Evolutionary conservation across 2,888 invertebrate species (phyloP).

Genomic region (Drosophila prostipennis): DNA sequence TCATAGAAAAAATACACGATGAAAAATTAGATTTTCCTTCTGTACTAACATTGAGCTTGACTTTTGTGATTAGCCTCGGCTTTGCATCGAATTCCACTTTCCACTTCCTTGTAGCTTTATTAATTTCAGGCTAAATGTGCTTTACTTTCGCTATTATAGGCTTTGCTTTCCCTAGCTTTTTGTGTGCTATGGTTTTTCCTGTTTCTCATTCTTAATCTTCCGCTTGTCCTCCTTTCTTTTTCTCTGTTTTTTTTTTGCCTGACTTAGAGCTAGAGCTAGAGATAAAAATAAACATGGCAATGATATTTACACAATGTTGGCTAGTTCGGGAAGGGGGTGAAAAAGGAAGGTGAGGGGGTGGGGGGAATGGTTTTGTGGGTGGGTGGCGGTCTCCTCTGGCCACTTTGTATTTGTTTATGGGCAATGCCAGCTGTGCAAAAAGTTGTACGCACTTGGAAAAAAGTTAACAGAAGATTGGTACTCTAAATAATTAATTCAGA

Average conservation of each 20-base stretch:
- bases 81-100: slow-evolving; percentile 32
- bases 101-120: slow-evolving; percentile 23
- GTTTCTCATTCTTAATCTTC: slow-evolving; percentile 7
- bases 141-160: slow-evolving; percentile 43
- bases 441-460: slow-evolving; percentile 51
- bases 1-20: slow-evolving; percentile 71
- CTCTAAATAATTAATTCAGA: no score
- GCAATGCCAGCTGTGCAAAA: slow-evolving; percentile 64
- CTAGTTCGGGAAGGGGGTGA: slow-evolving; percentile 43
- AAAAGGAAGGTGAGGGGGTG: no score
- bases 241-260: slow-evolving; percentile 5
- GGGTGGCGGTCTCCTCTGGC: slow-evolving; percentile 40
- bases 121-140: slow-evolving; percentile 49
- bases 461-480: not conserved
- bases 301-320: slow-evolving; percentile 76
- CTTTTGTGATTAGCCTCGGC: slow-evolving; percentile 17
- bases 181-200: slow-evolving; percentile 37
- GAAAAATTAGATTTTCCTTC: slow-evolving; percentile 40
- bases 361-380: slow-evolving; percentile 18
- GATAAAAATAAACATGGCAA: slow-evolving; percentile 75
- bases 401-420: slow-evolving; percentile 77
- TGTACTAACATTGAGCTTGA: slow-evolving; percentile 27
- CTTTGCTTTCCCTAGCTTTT: slow-evolving; percentile 24
- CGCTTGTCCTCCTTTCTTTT: slow-evolving; percentile 21
- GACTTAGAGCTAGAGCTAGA: slow-evolving; percentile 73